A percentile compares a stretch with the other conserved stretches of the same genome.
phyloP scores from a whole-genome alignment of 2,113 vertebrate genomes.

The Microtus pennsylvanicus region DNA sequence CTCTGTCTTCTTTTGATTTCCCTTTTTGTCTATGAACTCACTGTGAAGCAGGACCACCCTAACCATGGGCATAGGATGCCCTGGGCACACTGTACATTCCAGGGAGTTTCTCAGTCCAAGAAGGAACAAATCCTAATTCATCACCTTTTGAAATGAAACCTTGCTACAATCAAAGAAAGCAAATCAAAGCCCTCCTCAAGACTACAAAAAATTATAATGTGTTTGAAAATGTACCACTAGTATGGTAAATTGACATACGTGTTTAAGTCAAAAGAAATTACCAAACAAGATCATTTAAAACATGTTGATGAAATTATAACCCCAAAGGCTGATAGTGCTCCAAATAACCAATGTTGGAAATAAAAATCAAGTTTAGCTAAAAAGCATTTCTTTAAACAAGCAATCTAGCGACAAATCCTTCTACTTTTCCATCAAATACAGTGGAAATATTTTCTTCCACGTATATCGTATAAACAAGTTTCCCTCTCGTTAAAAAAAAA shows the following conservation, averaged over 20 bases:
- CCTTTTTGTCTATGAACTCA: background rate
- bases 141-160: background rate
- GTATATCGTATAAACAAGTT: background rate
- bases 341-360: constrained; percentile 44
- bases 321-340: background rate
- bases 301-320: background rate
- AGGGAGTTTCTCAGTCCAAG: background rate
- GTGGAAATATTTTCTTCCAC: background rate
- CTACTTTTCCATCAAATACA: background rate
- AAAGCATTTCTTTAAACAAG: background rate
- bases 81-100: fast-evolving
- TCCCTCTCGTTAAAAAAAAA: background rate
- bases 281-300: background rate
- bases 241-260: background rate
- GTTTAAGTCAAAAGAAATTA: constrained; percentile 2
- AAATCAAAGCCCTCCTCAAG: constrained; percentile 25
- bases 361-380: constrained; percentile 4
- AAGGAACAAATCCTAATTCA: background rate
- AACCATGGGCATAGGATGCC: fast-evolving
- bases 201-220: constrained; percentile 11
- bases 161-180: constrained; percentile 13
- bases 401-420: background rate
- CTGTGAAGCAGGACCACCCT: background rate
- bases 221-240: background rate
- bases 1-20: background rate